A percentile compares a stretch with the other conserved stretches of the same genome.
Evolutionary conservation across 2,888 invertebrate species (phyloP).

Genomic region (Microplitis deprimator): DNA sequence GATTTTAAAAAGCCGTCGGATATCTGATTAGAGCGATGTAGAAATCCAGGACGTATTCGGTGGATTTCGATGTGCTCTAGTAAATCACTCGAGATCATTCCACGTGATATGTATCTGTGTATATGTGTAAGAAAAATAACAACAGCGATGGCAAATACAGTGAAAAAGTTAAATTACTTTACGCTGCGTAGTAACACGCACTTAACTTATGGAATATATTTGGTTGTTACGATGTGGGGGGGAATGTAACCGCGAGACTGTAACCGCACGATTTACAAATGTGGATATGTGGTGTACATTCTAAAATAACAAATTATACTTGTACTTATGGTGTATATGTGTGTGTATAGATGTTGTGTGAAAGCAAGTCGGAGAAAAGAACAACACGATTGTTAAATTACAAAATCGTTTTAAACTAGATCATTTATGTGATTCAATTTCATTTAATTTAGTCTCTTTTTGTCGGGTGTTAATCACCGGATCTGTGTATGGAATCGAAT

Average conservation of each 20-base stretch:
- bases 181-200: slow-evolving; percentile 1
- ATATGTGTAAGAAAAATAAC: slow-evolving; percentile 15
- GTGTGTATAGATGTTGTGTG: neutral
- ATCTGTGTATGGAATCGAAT: too few species aligned
- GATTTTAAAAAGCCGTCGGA: slow-evolving; percentile 7
- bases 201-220: neutral
- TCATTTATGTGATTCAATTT: neutral
- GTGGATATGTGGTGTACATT: neutral
- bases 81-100: slow-evolving; percentile 57
- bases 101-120: slow-evolving; percentile 23
- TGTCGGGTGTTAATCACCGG: too few species aligned
- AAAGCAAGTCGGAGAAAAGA: neutral
- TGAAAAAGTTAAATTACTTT: slow-evolving; percentile 36
- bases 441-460: too few species aligned
- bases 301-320: neutral
- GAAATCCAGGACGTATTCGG: slow-evolving; percentile 35
- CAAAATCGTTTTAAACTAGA: neutral
- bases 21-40: neutral
- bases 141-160: slow-evolving; percentile 27
- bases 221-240: neutral
- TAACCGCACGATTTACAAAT: neutral
- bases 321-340: neutral
- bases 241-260: neutral
- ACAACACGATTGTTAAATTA: neutral
- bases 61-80: slow-evolving; percentile 55